Evolutionary conservation across 2,888 invertebrate species (phyloP).

Genomic region (Azorinus chamasolen): DNA sequence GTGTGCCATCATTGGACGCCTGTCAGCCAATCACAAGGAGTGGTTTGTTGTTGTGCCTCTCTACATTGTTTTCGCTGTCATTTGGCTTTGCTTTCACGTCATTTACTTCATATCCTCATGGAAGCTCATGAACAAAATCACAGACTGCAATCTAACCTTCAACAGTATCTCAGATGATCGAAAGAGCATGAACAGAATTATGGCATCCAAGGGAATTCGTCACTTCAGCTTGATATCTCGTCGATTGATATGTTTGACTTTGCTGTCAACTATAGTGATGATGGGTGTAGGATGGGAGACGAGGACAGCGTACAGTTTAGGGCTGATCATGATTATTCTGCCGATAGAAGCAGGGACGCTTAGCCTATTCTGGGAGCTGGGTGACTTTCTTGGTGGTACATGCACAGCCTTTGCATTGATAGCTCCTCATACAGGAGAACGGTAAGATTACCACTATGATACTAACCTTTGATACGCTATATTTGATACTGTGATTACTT

Average conservation of each 20-base stretch:
- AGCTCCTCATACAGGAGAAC: constrained; percentile 81
- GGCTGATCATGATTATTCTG: constrained; percentile 79
- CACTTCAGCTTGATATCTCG: constrained; percentile 85
- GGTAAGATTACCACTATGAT: constrained; percentile 73
- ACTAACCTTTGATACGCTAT: too few relatives aligned
- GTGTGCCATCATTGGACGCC: constrained; percentile 73
- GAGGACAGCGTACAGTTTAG: constrained; percentile 78
- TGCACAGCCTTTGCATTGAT: constrained; percentile 86
- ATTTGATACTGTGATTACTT: too few relatives aligned
- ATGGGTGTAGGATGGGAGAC: constrained; percentile 84
- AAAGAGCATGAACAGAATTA: constrained; percentile 80
- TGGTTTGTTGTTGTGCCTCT: constrained; percentile 86
- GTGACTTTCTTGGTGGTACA: constrained; percentile 84
- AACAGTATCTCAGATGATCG: constrained; percentile 69
- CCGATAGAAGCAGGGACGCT: constrained; percentile 81
- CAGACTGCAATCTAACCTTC: constrained; percentile 78
- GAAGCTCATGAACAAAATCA: constrained; percentile 84
- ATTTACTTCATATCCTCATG: constrained; percentile 81
- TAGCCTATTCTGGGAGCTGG: constrained; percentile 84
- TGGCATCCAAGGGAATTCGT: constrained; percentile 85
- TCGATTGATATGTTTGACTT: constrained; percentile 79
- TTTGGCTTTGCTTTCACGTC: constrained; percentile 84
- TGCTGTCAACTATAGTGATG: constrained; percentile 79
- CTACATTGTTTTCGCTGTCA: constrained; percentile 75
- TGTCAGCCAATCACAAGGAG: constrained; percentile 84